These are phyloP conservation scores for Ricordea florida DNA, from an alignment of 92 coral and sea anemone species.

Conservation along the genomic window DNA sequence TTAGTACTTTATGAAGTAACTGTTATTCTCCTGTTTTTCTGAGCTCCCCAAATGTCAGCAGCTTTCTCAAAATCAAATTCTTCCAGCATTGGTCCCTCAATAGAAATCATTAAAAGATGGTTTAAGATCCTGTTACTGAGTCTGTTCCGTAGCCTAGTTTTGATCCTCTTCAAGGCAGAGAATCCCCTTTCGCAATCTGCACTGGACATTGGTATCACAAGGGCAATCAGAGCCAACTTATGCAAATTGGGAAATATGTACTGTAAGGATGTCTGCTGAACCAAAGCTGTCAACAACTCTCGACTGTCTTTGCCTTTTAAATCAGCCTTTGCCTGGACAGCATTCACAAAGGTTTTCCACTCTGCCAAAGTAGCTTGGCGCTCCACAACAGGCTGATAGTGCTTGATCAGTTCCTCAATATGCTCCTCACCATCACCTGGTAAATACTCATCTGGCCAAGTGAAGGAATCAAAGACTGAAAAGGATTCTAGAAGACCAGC, in stretches of 20 bases:
- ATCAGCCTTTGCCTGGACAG: constrained; percentile 9
- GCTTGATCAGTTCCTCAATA: constrained; percentile 7
- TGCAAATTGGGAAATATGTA: constrained; percentile 21
- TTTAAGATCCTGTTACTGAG: constrained; percentile 18
- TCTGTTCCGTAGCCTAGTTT: constrained; percentile 11
- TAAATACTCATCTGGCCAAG: constrained; percentile 3
- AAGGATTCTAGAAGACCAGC: constrained; percentile 23
- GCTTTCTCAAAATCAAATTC: constrained; percentile 23
- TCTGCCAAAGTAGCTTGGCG: constrained; percentile 15
- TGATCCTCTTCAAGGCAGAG: constrained; percentile 9
- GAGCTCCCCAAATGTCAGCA: constrained; percentile 28
- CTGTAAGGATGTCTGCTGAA: constrained; percentile 18
- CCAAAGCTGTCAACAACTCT: constrained; percentile 4
- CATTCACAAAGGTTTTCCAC: constrained; percentile 28
- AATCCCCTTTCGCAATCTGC: constrained; percentile 8
- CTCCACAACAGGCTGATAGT: constrained; percentile 21
- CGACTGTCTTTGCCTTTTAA: constrained; percentile 23
- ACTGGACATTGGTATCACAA: background rate
- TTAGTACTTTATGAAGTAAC: constrained; percentile 14
- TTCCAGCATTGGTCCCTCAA: constrained; percentile 5
- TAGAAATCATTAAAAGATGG: constrained; percentile 1
- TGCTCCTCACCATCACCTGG: constrained; percentile 30
- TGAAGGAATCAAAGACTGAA: constrained; percentile 14
- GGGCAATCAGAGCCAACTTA: constrained; percentile 11
- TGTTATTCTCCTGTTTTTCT: constrained; percentile 1